These are phyloP conservation scores for Drosophila bocqueti DNA, from an alignment of 1,140 invertebrate genomes.

Conservation along the genomic window DNA sequence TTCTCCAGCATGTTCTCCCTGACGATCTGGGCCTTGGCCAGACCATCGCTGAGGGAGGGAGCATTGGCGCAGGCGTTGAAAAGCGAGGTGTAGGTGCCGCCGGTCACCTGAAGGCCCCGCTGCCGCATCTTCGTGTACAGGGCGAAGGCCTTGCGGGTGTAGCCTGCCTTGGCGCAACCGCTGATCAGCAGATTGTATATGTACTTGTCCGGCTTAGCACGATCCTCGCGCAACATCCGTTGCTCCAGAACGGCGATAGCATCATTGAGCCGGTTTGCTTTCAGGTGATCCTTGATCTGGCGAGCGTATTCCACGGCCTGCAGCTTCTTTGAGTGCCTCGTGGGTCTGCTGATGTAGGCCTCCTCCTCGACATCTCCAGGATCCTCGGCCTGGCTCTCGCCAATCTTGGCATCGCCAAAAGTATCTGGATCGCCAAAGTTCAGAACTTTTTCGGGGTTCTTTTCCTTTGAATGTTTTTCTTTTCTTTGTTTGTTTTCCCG, in stretches of 20 bases:
- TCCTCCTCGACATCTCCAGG: slow-evolving; percentile 87
- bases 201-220: slow-evolving; percentile 91
- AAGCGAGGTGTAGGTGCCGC: slow-evolving; percentile 92
- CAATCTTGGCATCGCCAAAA: slow-evolving; percentile 45
- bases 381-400: not conserved
- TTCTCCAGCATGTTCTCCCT: slow-evolving; percentile 89
- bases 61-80: slow-evolving; percentile 95
- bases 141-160: slow-evolving; percentile 93
- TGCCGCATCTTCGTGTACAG: slow-evolving; percentile 94
- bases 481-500: slow-evolving; percentile 1
- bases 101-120: slow-evolving; percentile 88
- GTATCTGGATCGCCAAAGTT: slow-evolving; percentile 52
- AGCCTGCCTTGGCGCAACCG: slow-evolving; percentile 92
- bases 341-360: slow-evolving; percentile 85
- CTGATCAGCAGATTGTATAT: slow-evolving; percentile 93
- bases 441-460: not conserved
- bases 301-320: slow-evolving; percentile 88
- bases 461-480: not conserved
- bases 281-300: slow-evolving; percentile 89
- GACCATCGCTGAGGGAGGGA: slow-evolving; percentile 88
- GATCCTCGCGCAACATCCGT: slow-evolving; percentile 90
- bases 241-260: slow-evolving; percentile 91
- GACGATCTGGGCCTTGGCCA: slow-evolving; percentile 88
- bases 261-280: slow-evolving; percentile 88
- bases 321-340: slow-evolving; percentile 85